These are phyloP conservation scores for Drosophila melanosoma DNA, from an alignment of 2,888 invertebrate genomes.

Conservation along the genomic window DNA sequence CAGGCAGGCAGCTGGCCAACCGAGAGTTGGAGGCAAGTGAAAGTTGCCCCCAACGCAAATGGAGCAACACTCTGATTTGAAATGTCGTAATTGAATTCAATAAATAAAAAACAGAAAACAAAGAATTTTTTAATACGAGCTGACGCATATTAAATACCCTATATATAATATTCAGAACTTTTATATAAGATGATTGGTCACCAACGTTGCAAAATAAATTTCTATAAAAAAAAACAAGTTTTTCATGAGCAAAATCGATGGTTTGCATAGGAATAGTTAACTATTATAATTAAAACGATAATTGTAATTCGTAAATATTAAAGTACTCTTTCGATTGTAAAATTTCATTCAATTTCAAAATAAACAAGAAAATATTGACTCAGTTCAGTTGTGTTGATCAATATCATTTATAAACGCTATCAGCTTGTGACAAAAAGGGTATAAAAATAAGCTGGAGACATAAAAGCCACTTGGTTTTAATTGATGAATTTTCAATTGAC, in stretches of 20 bases:
- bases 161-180: not conserved
- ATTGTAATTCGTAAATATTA: not conserved
- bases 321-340: not conserved
- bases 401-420: not conserved
- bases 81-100: slow-evolving; percentile 50
- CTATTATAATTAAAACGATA: not conserved
- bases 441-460: slow-evolving; percentile 1
- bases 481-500: slow-evolving; percentile 41
- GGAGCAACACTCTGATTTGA: slow-evolving; percentile 37
- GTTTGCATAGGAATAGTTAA: not conserved
- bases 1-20: slow-evolving; percentile 24
- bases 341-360: not conserved
- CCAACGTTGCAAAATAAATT: not conserved
- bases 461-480: slow-evolving; percentile 34
- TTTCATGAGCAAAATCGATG: too few relatives aligned
- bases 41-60: slow-evolving; percentile 52
- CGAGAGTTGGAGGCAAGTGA: slow-evolving; percentile 50
- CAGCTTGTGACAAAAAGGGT: not conserved
- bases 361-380: not conserved
- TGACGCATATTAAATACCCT: slow-evolving; percentile 8
- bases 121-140: not conserved
- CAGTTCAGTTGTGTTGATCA: not conserved
- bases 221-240: not conserved
- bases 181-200: not conserved
- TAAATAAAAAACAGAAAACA: slow-evolving; percentile 10